Evolutionary conservation across 1,140 invertebrate genomes (phyloP).

Genomic region (Heliconius congener): DNA sequence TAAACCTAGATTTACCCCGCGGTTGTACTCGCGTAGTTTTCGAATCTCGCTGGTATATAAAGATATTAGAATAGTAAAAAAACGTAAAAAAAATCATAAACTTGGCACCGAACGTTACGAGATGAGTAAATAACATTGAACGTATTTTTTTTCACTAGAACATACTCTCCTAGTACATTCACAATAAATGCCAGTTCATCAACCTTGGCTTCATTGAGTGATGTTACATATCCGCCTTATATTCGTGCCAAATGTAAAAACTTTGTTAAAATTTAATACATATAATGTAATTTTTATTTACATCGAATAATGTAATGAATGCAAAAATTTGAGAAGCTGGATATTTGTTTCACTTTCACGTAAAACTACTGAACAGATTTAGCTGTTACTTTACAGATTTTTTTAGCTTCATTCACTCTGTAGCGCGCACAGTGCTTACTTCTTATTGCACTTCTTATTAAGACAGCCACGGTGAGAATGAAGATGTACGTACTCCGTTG

Average conservation of each 20-base stretch:
- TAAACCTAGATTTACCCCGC: too few relatives aligned
- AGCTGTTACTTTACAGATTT: too few relatives aligned
- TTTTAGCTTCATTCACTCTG: too few relatives aligned
- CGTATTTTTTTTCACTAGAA: background rate
- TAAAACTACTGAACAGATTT: too few relatives aligned
- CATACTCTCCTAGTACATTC: background rate
- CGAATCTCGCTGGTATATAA: too few relatives aligned
- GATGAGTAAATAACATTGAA: background rate
- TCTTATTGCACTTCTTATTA: too few relatives aligned
- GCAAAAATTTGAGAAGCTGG: too few relatives aligned
- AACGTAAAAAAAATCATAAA: background rate
- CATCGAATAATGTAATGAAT: background rate
- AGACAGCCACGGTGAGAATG: too few relatives aligned
- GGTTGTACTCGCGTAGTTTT: too few relatives aligned
- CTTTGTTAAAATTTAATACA: background rate
- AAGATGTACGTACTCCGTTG: too few relatives aligned
- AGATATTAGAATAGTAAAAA: background rate
- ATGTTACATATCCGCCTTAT: background rate
- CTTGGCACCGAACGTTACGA: background rate
- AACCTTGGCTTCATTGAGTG: conserved; percentile 1
- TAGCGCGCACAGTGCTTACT: too few relatives aligned
- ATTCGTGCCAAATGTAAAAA: background rate
- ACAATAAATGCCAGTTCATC: background rate
- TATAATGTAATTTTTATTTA: background rate
- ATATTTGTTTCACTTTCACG: too few relatives aligned